These are phyloP conservation scores for Malurus leucopterus DNA, from an alignment of 2,797 vertebrate species.

Conservation along the genomic window DNA sequence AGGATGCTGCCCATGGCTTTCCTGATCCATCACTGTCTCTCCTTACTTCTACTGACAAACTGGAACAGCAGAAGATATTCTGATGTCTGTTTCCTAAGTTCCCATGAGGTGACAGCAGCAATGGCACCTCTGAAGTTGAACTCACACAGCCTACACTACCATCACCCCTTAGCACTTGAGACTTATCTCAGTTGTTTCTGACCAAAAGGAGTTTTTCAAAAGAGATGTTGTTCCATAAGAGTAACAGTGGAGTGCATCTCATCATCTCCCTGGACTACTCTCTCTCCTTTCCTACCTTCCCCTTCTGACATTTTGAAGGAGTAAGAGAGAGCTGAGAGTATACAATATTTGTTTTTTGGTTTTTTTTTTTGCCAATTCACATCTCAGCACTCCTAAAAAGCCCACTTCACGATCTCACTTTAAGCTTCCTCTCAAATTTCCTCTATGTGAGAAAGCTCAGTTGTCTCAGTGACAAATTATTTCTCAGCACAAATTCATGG, in stretches of 20 bases:
- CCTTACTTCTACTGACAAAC: background rate
- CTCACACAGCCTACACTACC: background rate
- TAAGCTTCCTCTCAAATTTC: background rate
- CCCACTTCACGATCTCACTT: background rate
- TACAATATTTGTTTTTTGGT: background rate
- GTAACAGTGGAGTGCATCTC: background rate
- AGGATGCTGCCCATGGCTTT: background rate
- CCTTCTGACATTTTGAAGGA: background rate
- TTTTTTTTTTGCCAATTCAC: background rate
- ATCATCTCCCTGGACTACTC: background rate
- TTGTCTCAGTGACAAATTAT: background rate
- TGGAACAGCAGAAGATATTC: background rate
- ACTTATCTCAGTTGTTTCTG: background rate
- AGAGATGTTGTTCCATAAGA: background rate
- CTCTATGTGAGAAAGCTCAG: background rate
- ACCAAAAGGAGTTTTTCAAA: background rate
- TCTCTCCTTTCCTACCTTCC: background rate
- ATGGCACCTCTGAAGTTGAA: background rate
- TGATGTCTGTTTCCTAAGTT: background rate
- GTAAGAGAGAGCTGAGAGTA: background rate
- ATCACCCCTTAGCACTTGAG: background rate
- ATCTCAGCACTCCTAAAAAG: background rate
- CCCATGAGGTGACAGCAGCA: background rate
- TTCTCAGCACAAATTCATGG: background rate
- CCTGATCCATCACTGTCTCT: background rate